Evolutionary conservation across 2,113 vertebrate genomes (phyloP).

Genomic region (Periophthalmodon schlosseri): DNA sequence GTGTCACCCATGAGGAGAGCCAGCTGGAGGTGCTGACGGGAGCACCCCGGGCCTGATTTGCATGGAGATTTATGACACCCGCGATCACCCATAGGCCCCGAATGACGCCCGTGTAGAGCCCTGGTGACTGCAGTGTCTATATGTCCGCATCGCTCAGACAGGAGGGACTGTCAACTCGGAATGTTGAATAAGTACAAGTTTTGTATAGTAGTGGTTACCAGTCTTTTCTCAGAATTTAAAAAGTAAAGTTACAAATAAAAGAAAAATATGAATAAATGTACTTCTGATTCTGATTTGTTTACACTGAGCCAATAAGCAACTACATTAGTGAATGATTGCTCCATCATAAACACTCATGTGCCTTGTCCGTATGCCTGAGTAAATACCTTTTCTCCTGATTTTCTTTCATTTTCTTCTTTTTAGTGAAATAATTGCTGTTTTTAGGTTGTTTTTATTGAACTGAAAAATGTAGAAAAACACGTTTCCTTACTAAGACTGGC

Average conservation of each 20-base stretch:
- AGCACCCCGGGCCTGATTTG: conserved; percentile 51
- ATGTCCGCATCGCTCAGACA: conserved; percentile 28
- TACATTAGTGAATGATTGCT: neutral
- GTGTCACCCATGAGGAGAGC: conserved; percentile 45
- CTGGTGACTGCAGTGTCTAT: conserved; percentile 11
- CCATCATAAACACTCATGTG: too few relatives aligned
- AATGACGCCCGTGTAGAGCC: conserved; percentile 11
- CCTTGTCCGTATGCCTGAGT: too few relatives aligned
- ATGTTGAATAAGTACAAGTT: conserved; percentile 24
- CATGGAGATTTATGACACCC: conserved; percentile 60
- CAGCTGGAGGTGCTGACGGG: conserved; percentile 50
- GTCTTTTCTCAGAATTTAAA: too few relatives aligned
- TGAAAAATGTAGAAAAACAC: too few relatives aligned
- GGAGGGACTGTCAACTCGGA: conserved; percentile 28
- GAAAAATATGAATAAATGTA: too few relatives aligned
- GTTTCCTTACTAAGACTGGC: too few relatives aligned
- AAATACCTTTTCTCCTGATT: too few relatives aligned
- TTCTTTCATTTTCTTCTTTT: too few relatives aligned
- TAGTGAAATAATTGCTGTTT: too few relatives aligned
- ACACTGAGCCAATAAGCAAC: neutral
- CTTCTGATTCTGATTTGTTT: neutral
- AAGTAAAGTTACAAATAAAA: too few relatives aligned
- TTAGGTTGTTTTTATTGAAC: too few relatives aligned
- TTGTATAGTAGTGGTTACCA: conserved; percentile 29
- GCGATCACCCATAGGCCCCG: conserved; percentile 19